A percentile compares a stretch with the other conserved stretches of the same genome.
These are phyloP conservation scores for Centroberyx gerrardi DNA, from an alignment of 2,797 vertebrate species.

Conservation along the genomic window DNA sequence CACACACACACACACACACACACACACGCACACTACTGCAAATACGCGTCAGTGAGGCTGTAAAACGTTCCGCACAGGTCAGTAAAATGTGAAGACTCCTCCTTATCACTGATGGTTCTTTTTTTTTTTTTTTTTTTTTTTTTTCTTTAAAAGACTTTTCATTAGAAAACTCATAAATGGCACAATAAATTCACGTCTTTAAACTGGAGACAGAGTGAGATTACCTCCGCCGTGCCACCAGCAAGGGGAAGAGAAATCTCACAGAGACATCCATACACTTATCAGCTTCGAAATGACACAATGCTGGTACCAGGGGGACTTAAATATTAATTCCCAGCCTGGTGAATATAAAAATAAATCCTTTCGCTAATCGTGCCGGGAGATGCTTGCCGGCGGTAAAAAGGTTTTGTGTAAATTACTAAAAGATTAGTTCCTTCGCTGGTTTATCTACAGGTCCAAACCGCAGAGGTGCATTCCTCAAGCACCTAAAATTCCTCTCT, in stretches of 20 bases:
- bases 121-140: background rate
- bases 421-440: conserved; percentile 84
- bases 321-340: conserved; percentile 86
- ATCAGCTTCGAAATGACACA: conserved; percentile 84
- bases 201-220: conserved; percentile 73
- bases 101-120: conserved; percentile 37
- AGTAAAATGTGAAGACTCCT: conserved; percentile 38
- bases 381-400: conserved; percentile 81
- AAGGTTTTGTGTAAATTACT: conserved; percentile 88
- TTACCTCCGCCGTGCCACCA: conserved; percentile 68
- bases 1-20: no score
- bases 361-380: conserved; percentile 82
- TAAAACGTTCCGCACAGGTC: conserved; percentile 16
- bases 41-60: conserved; percentile 5
- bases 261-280: conserved; percentile 80
- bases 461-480: conserved; percentile 73
- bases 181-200: conserved; percentile 74
- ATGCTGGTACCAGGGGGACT: conserved; percentile 78
- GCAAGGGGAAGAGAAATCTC: conserved; percentile 72
- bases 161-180: conserved; percentile 70
- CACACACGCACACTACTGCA: background rate
- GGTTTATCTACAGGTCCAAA: conserved; percentile 84
- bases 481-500: conserved; percentile 72
- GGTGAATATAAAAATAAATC: conserved; percentile 87
- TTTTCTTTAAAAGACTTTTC: conserved; percentile 50